These are phyloP conservation scores for Cephalopterus ornatus DNA, from an alignment of 2,113 vertebrate species.

Conservation along the genomic window DNA sequence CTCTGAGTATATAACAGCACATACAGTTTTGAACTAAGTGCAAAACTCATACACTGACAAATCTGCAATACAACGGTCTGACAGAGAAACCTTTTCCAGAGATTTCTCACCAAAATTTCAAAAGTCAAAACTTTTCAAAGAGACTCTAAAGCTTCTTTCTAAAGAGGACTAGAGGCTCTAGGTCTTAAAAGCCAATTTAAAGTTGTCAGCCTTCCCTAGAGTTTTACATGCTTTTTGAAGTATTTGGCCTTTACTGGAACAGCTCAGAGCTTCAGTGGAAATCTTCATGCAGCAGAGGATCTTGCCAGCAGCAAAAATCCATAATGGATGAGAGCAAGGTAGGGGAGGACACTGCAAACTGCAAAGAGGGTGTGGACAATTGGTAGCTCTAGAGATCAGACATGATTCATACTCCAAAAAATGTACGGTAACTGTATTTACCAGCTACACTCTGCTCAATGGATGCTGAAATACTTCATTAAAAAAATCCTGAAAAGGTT, in stretches of 20 bases:
- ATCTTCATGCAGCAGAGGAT: background rate
- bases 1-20: background rate
- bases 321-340: background rate
- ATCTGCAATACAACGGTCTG: rapidly evolving
- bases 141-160: background rate
- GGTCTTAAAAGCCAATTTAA: background rate
- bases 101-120: background rate
- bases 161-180: background rate
- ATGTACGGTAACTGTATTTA: background rate
- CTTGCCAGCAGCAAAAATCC: background rate
- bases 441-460: background rate
- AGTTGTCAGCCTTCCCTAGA: background rate
- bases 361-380: background rate
- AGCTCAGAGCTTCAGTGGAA: background rate
- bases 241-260: background rate
- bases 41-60: background rate
- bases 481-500: background rate
- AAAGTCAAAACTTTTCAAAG: background rate
- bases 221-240: background rate
- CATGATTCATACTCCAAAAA: background rate
- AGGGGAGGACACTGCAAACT: background rate
- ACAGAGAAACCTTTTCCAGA: background rate
- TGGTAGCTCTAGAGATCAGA: background rate
- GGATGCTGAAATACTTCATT: background rate
- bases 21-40: background rate